phyloP scores from a whole-genome alignment of 2,888 invertebrate genomes.

The Drepanosiphum platanoidis region DNA sequence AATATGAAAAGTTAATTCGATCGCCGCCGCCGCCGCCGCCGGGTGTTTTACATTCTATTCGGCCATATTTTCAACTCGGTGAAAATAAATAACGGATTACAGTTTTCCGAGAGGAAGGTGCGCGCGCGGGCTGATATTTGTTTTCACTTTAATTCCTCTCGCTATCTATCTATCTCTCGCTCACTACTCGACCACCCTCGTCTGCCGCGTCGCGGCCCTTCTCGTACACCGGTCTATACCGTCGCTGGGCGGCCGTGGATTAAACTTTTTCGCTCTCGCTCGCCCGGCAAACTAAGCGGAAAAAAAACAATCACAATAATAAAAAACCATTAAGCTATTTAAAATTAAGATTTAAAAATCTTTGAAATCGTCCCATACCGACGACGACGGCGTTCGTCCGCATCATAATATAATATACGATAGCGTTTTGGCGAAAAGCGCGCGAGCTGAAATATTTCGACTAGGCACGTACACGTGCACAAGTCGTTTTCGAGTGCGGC shows the following conservation, averaged over 20 bases:
- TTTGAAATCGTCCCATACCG: no score
- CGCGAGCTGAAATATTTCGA: no score
- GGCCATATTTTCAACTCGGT: not conserved
- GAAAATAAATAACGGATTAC: not conserved
- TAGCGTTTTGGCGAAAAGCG: no score
- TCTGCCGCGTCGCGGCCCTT: not conserved
- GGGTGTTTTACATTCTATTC: not conserved
- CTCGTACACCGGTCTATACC: no score
- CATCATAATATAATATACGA: no score
- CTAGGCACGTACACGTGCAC: no score
- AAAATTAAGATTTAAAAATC: not conserved
- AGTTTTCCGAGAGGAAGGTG: not conserved
- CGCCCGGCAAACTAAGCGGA: not conserved
- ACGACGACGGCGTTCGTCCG: no score
- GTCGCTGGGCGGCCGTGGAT: no score
- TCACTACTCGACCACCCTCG: no score
- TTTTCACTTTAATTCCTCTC: not conserved
- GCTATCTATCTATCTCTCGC: not conserved
- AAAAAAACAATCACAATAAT: no score
- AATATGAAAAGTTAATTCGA: not conserved
- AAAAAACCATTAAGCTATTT: not conserved
- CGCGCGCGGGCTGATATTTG: slow-evolving; percentile 25
- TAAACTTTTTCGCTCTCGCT: not conserved
- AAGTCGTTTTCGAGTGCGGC: no score
- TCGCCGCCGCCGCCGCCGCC: no score